A percentile compares a stretch with the other conserved stretches of the same genome.
phyloP scores from a whole-genome alignment of 2,888 invertebrate genomes.

The Drosophila gaucha region DNA sequence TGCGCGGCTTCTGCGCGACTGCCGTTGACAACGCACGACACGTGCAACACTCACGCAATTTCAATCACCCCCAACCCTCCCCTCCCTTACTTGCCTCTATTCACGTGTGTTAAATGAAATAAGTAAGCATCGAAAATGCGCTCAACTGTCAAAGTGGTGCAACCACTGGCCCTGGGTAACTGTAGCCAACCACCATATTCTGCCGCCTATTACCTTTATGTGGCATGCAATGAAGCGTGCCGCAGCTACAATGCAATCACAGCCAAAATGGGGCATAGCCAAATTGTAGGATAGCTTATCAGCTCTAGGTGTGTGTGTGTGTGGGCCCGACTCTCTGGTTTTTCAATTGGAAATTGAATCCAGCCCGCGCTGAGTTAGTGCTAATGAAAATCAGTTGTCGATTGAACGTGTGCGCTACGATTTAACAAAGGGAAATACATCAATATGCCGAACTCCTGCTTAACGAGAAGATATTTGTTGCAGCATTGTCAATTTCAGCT shows the following conservation, averaged over 20 bases:
- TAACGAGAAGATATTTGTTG: not conserved
- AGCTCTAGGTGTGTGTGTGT: constrained; percentile 8
- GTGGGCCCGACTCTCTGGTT: constrained; percentile 15
- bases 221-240: constrained; percentile 64
- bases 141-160: constrained; percentile 73
- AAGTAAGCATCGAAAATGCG: constrained; percentile 70
- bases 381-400: constrained; percentile 38
- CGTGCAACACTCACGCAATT: constrained; percentile 77
- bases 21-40: constrained; percentile 65
- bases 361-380: constrained; percentile 19
- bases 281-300: constrained; percentile 62
- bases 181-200: constrained; percentile 20
- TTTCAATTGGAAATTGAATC: constrained; percentile 49
- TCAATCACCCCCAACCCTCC: constrained; percentile 11
- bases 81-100: not conserved
- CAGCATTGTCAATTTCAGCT: not conserved
- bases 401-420: not conserved
- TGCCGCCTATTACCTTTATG: constrained; percentile 45
- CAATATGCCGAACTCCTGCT: constrained; percentile 7
- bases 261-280: constrained; percentile 51
- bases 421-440: constrained; percentile 13
- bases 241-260: constrained; percentile 62
- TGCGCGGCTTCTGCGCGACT: constrained; percentile 41
- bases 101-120: constrained; percentile 52
- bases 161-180: constrained; percentile 29